phyloP scores from a whole-genome alignment of 2,797 vertebrate species.

The Gymnodraco acuticeps region DNA sequence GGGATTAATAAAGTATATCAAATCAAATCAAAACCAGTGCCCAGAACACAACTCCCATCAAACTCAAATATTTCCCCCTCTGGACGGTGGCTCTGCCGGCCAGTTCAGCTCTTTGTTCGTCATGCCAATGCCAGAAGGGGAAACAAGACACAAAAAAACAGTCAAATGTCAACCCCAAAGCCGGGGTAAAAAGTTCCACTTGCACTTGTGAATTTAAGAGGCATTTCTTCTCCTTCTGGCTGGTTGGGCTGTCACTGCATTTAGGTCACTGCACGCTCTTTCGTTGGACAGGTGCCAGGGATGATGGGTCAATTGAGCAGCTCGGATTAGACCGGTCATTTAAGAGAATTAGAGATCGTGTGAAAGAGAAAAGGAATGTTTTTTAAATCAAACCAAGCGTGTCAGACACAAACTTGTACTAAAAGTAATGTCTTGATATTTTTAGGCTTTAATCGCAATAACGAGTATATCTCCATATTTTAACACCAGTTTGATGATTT shows the following conservation, averaged over 20 bases:
- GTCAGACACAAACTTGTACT: background rate
- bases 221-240: conserved; percentile 1
- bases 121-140: conserved; percentile 40
- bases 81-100: conserved; percentile 59
- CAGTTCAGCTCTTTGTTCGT: conserved; percentile 62
- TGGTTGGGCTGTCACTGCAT: conserved; percentile 41
- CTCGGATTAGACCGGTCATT: conserved; percentile 25
- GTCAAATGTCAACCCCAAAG: conserved; percentile 54
- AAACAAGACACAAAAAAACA: conserved; percentile 7
- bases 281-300: conserved; percentile 35
- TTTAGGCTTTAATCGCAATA: too few species aligned
- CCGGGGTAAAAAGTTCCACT: conserved; percentile 57
- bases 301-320: conserved; percentile 46
- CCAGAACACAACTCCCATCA: conserved; percentile 62
- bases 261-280: conserved; percentile 28
- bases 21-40: conserved; percentile 9
- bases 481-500: too few species aligned
- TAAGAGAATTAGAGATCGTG: background rate
- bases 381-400: background rate
- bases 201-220: background rate
- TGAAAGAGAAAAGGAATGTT: background rate
- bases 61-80: conserved; percentile 52
- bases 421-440: too few species aligned
- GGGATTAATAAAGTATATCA: too few species aligned
- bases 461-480: too few species aligned